These are phyloP conservation scores for Petrocephalus sullivani DNA, from an alignment of 2,797 vertebrate species.

Conservation along the genomic window DNA sequence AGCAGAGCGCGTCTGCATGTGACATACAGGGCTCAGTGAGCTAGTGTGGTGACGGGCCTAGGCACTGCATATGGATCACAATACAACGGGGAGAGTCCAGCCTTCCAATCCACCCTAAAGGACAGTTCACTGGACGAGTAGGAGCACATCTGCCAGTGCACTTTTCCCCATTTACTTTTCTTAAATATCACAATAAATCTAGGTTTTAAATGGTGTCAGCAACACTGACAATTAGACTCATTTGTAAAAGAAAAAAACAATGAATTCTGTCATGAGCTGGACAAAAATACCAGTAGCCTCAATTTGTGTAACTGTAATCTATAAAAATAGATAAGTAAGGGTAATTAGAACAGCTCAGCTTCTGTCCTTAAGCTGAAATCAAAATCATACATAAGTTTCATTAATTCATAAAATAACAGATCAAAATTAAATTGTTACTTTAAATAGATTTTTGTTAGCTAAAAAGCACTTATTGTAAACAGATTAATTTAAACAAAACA, in stretches of 20 bases:
- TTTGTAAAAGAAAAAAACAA: background rate
- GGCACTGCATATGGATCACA: background rate
- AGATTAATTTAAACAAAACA: background rate
- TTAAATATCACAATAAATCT: background rate
- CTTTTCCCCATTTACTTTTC: background rate
- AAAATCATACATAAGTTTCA: background rate
- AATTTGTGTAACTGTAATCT: background rate
- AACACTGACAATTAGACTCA: background rate
- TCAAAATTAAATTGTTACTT: no score
- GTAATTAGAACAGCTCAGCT: background rate
- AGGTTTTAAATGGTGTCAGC: background rate
- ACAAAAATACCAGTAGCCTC: background rate
- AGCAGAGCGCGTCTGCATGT: background rate
- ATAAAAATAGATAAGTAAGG: background rate
- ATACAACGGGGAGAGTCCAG: background rate
- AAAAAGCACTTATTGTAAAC: background rate
- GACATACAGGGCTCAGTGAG: background rate
- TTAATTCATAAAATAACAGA: background rate
- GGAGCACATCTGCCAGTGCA: background rate
- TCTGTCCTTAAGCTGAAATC: background rate
- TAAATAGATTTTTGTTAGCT: background rate
- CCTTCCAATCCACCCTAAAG: background rate
- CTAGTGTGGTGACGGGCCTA: slow-evolving; percentile 32
- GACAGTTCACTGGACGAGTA: background rate
- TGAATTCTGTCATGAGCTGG: background rate